Conservation (phyloP, 2,113 vertebrate genomes). For the Myanophis thanlyinensis region DNA sequence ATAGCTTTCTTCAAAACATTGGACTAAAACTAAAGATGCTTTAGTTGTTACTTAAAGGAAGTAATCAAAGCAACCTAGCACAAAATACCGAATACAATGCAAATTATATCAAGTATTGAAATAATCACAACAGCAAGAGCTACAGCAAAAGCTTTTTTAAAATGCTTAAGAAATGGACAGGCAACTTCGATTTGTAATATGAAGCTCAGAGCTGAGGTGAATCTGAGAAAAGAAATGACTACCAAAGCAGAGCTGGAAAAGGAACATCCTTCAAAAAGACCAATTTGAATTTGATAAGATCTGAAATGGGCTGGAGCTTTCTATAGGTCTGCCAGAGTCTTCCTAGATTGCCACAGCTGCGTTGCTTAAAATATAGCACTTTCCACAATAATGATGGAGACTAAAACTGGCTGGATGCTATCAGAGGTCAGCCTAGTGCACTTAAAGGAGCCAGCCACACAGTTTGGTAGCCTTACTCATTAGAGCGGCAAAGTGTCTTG, state of each 20-base stretch:
- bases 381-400: conserved; percentile 35
- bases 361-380: conserved; percentile 47
- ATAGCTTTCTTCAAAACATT: not conserved
- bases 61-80: not conserved
- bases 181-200: not conserved
- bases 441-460: conserved; percentile 27
- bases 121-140: conserved; percentile 6
- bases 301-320: conserved; percentile 50
- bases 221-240: not conserved
- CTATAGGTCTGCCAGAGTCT: conserved; percentile 37
- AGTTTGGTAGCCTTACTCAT: conserved; percentile 36
- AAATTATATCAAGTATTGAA: not conserved
- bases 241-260: not conserved
- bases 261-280: conserved; percentile 13
- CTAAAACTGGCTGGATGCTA: conserved; percentile 29
- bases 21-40: not conserved
- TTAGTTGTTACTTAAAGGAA: not conserved
- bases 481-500: conserved; percentile 28
- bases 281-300: conserved; percentile 31
- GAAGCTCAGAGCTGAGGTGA: not conserved
- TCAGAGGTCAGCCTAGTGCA: conserved; percentile 32
- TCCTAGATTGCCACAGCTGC: conserved; percentile 37
- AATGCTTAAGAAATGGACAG: conserved; percentile 12
- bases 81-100: not conserved
- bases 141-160: not conserved